Conservation (phyloP, 2,797 vertebrate genomes). For the Parauchenoglanis punctatus region DNA sequence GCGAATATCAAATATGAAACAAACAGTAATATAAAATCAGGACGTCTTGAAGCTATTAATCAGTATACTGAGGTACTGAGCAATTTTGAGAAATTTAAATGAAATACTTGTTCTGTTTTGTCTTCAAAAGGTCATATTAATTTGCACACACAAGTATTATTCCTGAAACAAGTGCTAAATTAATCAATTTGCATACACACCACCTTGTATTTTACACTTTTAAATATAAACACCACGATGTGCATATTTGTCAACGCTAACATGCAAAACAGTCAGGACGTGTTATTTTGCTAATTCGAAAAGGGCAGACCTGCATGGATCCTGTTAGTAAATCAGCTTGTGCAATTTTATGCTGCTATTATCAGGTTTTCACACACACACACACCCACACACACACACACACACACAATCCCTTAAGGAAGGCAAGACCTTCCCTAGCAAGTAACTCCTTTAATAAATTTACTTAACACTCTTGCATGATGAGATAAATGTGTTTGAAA, state of each 20-base stretch:
- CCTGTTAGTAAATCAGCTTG: not conserved
- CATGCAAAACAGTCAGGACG: not conserved
- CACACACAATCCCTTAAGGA: not conserved
- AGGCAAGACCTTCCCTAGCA: not conserved
- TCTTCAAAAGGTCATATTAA: conserved; percentile 14
- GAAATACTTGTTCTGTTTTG: not conserved
- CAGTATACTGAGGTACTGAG: not conserved
- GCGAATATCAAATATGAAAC: not conserved
- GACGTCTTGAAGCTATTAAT: not conserved
- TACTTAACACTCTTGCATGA: not conserved
- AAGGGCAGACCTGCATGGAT: not conserved
- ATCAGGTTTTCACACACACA: not conserved
- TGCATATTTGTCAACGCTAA: not conserved
- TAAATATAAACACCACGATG: not conserved
- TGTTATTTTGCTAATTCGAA: not conserved
- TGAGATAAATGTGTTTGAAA: not conserved
- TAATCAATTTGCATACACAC: not conserved
- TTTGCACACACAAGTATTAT: not conserved
- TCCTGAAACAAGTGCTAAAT: not conserved
- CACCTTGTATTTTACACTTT: not conserved
- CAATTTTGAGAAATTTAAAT: not conserved
- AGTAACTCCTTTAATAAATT: not conserved
- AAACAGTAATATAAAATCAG: not conserved
- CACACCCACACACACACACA: not conserved
- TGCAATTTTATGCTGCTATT: not conserved